Percentiles rank a stretch among this genome's conserved stretches.
phyloP scores from a whole-genome alignment of 2,797 vertebrate species.

The Sus cebifrons region DNA sequence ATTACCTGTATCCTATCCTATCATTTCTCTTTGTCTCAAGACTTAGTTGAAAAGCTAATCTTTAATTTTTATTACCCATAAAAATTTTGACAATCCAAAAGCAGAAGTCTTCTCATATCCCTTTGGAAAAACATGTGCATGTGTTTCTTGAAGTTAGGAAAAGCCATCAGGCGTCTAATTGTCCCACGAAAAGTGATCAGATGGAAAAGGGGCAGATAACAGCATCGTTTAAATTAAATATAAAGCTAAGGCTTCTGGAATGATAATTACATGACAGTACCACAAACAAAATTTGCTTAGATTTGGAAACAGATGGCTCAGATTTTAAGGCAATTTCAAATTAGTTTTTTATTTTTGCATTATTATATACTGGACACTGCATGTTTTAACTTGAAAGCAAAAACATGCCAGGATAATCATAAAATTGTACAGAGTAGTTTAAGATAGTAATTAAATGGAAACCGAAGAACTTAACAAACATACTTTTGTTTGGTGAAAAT shows the following conservation, averaged over 20 bases:
- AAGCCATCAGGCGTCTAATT: constrained; percentile 15
- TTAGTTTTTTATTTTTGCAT: constrained; percentile 45
- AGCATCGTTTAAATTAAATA: constrained; percentile 39
- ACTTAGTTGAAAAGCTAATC: constrained; percentile 35
- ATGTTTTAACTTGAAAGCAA: constrained; percentile 49
- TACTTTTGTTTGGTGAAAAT: neutral
- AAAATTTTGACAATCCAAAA: neutral
- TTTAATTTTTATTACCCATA: neutral
- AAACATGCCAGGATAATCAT: neutral
- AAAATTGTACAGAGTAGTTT: constrained; percentile 35
- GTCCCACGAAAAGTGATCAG: neutral
- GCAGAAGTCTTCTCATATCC: constrained; percentile 18
- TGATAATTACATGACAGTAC: neutral
- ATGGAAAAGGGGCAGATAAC: neutral
- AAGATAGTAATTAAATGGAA: constrained; percentile 66
- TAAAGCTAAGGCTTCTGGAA: neutral
- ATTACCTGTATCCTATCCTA: constrained; percentile 29
- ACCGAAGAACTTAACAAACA: constrained; percentile 25
- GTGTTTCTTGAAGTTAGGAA: constrained; percentile 59
- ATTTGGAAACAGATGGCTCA: neutral
- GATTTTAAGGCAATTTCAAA: constrained; percentile 5
- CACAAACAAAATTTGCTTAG: constrained; percentile 29
- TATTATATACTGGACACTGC: constrained; percentile 49
- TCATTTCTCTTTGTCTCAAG: constrained; percentile 39
- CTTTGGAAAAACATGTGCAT: neutral